phyloP scores from a whole-genome alignment of 2,797 vertebrate genomes.

The Gallirallus australis region DNA sequence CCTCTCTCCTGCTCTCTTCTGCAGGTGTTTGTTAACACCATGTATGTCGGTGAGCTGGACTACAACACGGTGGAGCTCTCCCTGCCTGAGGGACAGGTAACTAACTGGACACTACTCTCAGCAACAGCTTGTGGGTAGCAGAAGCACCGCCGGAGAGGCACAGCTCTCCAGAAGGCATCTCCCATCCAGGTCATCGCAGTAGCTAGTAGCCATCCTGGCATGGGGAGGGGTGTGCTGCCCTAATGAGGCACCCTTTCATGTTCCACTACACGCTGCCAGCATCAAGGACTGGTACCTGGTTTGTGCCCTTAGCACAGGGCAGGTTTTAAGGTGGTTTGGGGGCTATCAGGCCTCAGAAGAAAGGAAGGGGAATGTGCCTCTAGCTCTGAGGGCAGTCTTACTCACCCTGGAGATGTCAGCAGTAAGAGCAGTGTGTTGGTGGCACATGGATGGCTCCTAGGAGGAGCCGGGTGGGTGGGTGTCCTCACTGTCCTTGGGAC shows the following conservation, averaged over 20 bases:
- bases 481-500: neutral
- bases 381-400: neutral
- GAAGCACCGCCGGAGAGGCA: neutral
- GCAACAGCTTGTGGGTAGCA: neutral
- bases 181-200: neutral
- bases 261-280: neutral
- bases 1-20: neutral
- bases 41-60: conserved; percentile 89
- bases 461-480: neutral
- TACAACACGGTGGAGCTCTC: conserved; percentile 80
- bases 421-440: fast-evolving
- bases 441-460: neutral
- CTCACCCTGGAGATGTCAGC: neutral
- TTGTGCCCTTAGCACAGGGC: neutral
- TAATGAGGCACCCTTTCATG: neutral
- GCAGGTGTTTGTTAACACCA: conserved; percentile 92
- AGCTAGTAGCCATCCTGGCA: neutral
- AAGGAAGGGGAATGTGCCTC: neutral
- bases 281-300: neutral
- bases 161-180: neutral
- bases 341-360: neutral
- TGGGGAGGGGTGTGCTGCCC: neutral
- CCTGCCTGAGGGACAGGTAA: conserved; percentile 90
- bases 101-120: neutral
- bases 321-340: neutral